These are phyloP conservation scores for Lithophane semibrunnea DNA, from an alignment of 2,888 invertebrate genomes.

Conservation along the genomic window DNA sequence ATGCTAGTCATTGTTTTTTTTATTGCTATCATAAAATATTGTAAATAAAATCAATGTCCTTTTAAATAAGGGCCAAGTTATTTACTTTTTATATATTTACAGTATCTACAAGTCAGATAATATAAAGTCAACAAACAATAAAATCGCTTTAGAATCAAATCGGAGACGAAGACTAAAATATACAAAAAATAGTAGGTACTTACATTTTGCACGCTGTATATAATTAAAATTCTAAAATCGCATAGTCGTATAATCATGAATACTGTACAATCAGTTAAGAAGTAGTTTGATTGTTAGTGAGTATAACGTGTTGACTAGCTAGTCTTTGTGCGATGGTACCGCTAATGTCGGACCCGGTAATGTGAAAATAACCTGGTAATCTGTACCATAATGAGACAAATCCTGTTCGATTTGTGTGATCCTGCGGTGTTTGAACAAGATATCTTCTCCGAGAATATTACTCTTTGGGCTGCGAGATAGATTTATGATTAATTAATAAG, in stretches of 20 bases:
- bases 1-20: slow-evolving; percentile 20
- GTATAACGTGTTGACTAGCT: slow-evolving; percentile 10
- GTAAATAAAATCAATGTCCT: slow-evolving; percentile 26
- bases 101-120: slow-evolving; percentile 1
- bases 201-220: background rate
- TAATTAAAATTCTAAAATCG: slow-evolving; percentile 11
- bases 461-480: background rate
- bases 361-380: slow-evolving; percentile 62
- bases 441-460: slow-evolving; percentile 26
- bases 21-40: slow-evolving; percentile 29
- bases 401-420: slow-evolving; percentile 59
- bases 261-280: slow-evolving; percentile 3
- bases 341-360: slow-evolving; percentile 52
- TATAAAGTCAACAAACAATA: background rate
- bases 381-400: slow-evolving; percentile 54
- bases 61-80: slow-evolving; percentile 14
- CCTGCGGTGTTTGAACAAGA: slow-evolving; percentile 35
- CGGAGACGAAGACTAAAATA: background rate
- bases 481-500: slow-evolving; percentile 10
- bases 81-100: slow-evolving; percentile 23
- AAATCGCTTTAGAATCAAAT: background rate
- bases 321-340: slow-evolving; percentile 21
- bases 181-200: background rate
- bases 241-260: slow-evolving; percentile 7
- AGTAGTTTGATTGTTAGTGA: slow-evolving; percentile 28